These are phyloP conservation scores for Notamacropus eugenii DNA, from an alignment of 2,797 vertebrate genomes.

Conservation along the genomic window DNA sequence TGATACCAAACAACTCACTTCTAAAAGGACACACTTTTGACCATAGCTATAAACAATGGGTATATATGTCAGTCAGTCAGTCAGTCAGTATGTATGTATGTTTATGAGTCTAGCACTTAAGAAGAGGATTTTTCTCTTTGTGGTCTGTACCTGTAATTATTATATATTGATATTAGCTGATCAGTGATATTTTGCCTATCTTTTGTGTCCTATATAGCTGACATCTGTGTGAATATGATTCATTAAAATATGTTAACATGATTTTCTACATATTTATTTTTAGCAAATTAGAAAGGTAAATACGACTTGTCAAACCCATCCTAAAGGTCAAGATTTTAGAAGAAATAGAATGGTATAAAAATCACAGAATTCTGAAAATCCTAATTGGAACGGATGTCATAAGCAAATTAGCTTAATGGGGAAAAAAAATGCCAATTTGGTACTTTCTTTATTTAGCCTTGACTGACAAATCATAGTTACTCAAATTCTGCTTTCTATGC, in stretches of 20 bases:
- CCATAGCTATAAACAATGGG: not conserved
- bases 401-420: not conserved
- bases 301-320: not conserved
- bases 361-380: not conserved
- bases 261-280: too few species aligned
- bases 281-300: too few species aligned
- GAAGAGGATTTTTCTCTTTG: not conserved
- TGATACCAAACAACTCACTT: not conserved
- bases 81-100: not conserved
- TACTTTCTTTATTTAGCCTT: not conserved
- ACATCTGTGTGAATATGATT: not conserved
- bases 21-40: not conserved
- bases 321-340: not conserved
- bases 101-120: not conserved
- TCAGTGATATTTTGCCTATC: not conserved
- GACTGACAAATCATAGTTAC: not conserved
- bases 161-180: not conserved
- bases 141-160: not conserved
- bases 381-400: not conserved
- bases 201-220: not conserved
- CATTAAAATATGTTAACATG: too few species aligned
- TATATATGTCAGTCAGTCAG: not conserved
- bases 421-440: not conserved
- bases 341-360: not conserved
- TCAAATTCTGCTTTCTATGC: not conserved